Conservation (phyloP, 2,113 vertebrate genomes). For the Seriola quinqueradiata region DNA sequence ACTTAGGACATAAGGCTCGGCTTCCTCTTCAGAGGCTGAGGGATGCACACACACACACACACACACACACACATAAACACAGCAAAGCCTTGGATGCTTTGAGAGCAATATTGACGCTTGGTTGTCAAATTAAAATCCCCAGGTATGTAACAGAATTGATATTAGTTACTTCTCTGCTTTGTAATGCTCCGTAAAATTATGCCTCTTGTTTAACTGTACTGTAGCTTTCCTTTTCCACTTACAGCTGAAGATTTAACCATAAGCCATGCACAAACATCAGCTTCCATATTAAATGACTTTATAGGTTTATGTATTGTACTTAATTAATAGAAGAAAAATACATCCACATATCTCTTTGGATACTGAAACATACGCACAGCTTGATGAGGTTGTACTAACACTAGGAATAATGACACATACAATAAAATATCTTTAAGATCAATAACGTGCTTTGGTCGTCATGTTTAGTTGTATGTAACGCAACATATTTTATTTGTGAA, state of each 20-base stretch:
- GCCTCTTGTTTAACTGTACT: slow-evolving; percentile 7
- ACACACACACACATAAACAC: slow-evolving; percentile 27
- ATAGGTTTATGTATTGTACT: slow-evolving; percentile 6
- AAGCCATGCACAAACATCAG: slow-evolving; percentile 17
- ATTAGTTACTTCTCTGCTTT: slow-evolving; percentile 15
- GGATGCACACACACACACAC: slow-evolving; percentile 28
- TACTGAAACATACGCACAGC: slow-evolving; percentile 12
- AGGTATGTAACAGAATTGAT: slow-evolving; percentile 45
- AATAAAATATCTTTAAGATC: slow-evolving; percentile 43
- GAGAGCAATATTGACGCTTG: slow-evolving; percentile 47
- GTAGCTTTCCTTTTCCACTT: slow-evolving; percentile 11
- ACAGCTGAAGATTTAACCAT: slow-evolving; percentile 24
- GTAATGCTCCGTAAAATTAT: slow-evolving; percentile 40
- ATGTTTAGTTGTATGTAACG: slow-evolving; percentile 4
- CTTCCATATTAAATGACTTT: slow-evolving; percentile 23
- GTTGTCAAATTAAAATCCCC: slow-evolving; percentile 62
- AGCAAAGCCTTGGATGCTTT: slow-evolving; percentile 53
- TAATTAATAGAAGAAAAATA: not conserved
- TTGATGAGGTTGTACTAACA: not conserved
- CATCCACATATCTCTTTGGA: not conserved
- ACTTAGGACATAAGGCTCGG: slow-evolving; percentile 66
- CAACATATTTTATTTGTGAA: not conserved
- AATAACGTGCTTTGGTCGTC: slow-evolving; percentile 2
- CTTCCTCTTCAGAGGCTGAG: slow-evolving; percentile 64
- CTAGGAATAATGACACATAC: slow-evolving; percentile 8